A percentile compares a stretch with the other conserved stretches of the same genome.
Conservation (phyloP, 2,888 invertebrate genomes). For the Lithophane socia region DNA sequence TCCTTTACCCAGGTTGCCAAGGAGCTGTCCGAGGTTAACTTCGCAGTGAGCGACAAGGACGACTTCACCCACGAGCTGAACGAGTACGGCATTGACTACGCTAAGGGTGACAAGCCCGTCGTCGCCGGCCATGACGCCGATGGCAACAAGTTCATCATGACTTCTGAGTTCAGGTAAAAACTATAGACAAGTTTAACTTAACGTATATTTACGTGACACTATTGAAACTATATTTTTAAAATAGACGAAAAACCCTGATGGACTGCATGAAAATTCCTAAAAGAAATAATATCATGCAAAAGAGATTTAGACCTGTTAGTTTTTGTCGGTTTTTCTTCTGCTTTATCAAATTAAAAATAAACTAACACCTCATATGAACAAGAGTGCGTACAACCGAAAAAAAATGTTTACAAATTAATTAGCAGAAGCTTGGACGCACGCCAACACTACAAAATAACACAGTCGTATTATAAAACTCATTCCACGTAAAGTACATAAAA, state of each 20-base stretch:
- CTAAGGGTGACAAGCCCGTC: slow-evolving; percentile 96
- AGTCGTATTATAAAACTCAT: slow-evolving; percentile 25
- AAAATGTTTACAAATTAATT: slow-evolving; percentile 34
- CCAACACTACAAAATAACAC: slow-evolving; percentile 37
- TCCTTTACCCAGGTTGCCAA: slow-evolving; percentile 91
- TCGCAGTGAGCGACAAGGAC: slow-evolving; percentile 97
- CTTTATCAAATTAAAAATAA: slow-evolving; percentile 23
- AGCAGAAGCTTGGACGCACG: slow-evolving; percentile 21
- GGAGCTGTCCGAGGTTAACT: slow-evolving; percentile 92
- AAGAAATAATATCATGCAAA: too few species aligned
- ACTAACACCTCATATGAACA: slow-evolving; percentile 2
- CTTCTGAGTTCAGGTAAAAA: slow-evolving; percentile 95
- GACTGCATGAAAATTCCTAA: background rate
- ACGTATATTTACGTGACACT: background rate
- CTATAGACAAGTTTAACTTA: too few species aligned
- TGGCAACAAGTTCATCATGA: slow-evolving; percentile 97
- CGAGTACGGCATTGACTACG: slow-evolving; percentile 97
- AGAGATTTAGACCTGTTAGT: background rate
- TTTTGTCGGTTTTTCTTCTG: background rate
- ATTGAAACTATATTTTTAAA: background rate
- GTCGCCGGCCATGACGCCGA: slow-evolving; percentile 95
- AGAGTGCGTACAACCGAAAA: slow-evolving; percentile 14
- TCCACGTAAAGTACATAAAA: background rate
- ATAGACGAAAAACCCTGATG: background rate
- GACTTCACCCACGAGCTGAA: slow-evolving; percentile 98